These are phyloP conservation scores for Coreius guichenoti DNA, from an alignment of 2,797 vertebrate genomes.

Conservation along the genomic window DNA sequence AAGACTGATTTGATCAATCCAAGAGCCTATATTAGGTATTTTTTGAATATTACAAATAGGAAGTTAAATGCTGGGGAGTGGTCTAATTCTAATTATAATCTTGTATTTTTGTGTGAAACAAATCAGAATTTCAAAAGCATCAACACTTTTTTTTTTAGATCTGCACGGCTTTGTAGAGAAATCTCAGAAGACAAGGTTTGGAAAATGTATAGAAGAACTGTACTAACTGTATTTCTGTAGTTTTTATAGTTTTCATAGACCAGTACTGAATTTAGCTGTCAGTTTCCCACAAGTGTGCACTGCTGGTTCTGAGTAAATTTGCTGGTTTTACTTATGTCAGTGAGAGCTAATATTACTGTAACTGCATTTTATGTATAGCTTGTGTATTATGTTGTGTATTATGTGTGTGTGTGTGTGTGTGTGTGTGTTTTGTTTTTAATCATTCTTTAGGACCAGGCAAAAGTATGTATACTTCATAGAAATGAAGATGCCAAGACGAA, in stretches of 20 bases:
- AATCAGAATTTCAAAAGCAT: too few species aligned
- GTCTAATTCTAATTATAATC: background rate
- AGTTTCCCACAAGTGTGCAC: background rate
- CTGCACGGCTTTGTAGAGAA: background rate
- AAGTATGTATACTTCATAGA: background rate
- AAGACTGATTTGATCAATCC: slow-evolving; percentile 29
- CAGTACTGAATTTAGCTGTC: too few species aligned
- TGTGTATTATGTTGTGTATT: too few species aligned
- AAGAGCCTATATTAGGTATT: background rate
- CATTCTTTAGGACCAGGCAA: background rate
- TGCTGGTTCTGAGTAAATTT: background rate
- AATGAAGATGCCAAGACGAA: background rate
- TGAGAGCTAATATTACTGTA: background rate
- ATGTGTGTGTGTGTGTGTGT: background rate
- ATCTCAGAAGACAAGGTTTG: background rate
- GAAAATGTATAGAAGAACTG: background rate
- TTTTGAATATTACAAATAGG: background rate
- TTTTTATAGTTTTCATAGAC: background rate
- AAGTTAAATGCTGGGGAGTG: background rate
- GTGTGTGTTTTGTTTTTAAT: background rate
- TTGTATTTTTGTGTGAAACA: too few species aligned
- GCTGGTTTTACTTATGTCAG: background rate
- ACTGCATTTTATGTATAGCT: background rate
- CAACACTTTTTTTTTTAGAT: background rate
- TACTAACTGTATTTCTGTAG: background rate